Evolutionary conservation across 2,797 vertebrate species (phyloP), one percentile per base, ranked within the genome.

Genomic region (Coilia nasus): DNA sequence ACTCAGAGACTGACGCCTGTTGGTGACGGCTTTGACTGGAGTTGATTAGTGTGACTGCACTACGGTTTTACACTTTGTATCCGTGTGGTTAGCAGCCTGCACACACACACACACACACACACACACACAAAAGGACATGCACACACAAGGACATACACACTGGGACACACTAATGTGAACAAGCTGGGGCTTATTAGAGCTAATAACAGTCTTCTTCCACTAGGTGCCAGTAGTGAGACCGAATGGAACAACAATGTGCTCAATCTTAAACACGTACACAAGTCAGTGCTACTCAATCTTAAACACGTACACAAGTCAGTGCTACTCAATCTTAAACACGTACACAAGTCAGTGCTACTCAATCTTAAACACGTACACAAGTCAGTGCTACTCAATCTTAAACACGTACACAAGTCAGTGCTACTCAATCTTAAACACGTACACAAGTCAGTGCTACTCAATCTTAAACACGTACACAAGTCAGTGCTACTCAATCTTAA

Each of bases 1-100:
- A 78, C 71, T 78, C 71, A 78, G 71, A 78, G 15, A 41, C 31
- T 78, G 71, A 78, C 35, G 71, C 71, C 71, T 78, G 31, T 78
- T 78, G 2, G 71, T 78, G 71, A 78, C 17, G 71, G 71, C 31
- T 44, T 31, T 41, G 71, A 35, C 71, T 78, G 71, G 71, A 78
- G 31, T 78, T 44, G 71, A 78, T 78, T 78, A 78, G 71, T 78
- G 71, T 2, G 71, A 78, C 71, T 78, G 5, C 41, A 7, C 17
- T 21, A 41, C 31, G 31, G 35, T 78, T 78, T 78, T 78, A 78
- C 71, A 44, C 71, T 5, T 21, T 35, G 35, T 44, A 78, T 31
- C 31, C 3, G 15, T 78, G 71, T 78, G 71, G 71, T 75, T 75
- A 41, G 31, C 11, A 35, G 28, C 25, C 10, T 23, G 23, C 60